Conservation (phyloP, 35 echinoderm and acorn worm species). For the Ophiothrix spiculata region DNA sequence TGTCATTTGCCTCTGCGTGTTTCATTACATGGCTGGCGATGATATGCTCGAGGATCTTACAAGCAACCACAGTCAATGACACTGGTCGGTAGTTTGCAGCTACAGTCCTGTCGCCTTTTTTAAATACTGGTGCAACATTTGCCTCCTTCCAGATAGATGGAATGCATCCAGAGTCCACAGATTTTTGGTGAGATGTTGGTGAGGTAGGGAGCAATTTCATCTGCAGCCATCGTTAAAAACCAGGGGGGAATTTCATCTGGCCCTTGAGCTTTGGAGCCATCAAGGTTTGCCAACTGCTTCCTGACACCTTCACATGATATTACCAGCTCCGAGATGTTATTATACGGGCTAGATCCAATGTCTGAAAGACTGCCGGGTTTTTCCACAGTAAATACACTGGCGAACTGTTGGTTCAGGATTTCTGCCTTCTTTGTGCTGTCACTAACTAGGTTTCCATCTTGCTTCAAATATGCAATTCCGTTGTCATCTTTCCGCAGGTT, state of each 20-base stretch:
- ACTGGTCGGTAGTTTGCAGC: constrained; percentile 47
- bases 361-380: neutral
- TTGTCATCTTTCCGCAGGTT: neutral
- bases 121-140: constrained; percentile 49
- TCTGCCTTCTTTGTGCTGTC: constrained; percentile 11
- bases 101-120: constrained; percentile 31
- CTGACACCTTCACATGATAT: constrained; percentile 11
- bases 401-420: constrained; percentile 16
- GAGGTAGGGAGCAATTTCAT: constrained; percentile 15
- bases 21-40: constrained; percentile 29
- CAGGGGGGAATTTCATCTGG: constrained; percentile 23
- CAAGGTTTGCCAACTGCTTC: constrained; percentile 27
- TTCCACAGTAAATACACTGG: constrained; percentile 24
- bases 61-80: constrained; percentile 34
- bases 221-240: constrained; percentile 6
- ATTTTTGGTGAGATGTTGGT: constrained; percentile 42
- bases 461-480: constrained; percentile 14
- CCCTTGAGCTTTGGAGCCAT: constrained; percentile 25
- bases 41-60: constrained; percentile 48
- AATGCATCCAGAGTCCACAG: constrained; percentile 12
- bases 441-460: neutral
- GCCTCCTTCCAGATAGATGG: constrained; percentile 33
- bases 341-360: neutral
- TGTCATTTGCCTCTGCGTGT: constrained; percentile 12
- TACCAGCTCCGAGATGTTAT: neutral